Base-by-base conservation (phyloP, 2,797 vertebrate genomes). In the Acanthiza pusilla region DNA sequence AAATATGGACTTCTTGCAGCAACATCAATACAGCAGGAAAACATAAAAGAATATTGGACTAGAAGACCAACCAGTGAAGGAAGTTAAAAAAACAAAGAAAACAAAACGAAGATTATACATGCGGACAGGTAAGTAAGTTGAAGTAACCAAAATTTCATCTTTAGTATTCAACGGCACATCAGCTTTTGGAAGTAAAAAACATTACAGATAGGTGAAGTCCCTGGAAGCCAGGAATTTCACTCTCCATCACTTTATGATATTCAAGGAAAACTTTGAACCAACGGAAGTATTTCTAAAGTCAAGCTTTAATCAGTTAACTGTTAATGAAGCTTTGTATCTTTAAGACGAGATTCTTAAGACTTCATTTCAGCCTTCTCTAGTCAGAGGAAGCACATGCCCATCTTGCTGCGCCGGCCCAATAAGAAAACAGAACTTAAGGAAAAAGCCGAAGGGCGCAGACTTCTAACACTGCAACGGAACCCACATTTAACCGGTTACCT, bases 1-100 rank as follows among this genome's bases (percentile, higher is more conserved):
- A 55, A 65, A 65, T 45, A 42, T 0, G 2, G 42, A 36, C 42
- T 61, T 74, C 9, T 29, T 42, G n/a, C 22, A 72, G 71, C 9
- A 81, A 75, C 45, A 71, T 10, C 36, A 75, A 32, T 10, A 32
- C 0, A 68, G 20, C 12, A 94, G n/a, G 51, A 73, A 45, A 1
- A 38, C 2, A 1, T 34, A 25, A 60, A 65, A 72, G 26, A 71
- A 47, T n/a, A 3, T 20, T 16, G 43, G 13, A 73, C 8, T 34
- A 70, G 9, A 10, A 48, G 8, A 65, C 1, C 0, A 1, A 45
- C 16, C 8, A 25, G 9, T 6, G 4, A 5, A 55, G 1, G 4
- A 8, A 21, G 2, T 7, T 10, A 8, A 26, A 16, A 16, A 45
- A 13, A 26, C 40, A 13, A 38, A 27, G 4, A 20, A 4, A 5